phyloP scores from a whole-genome alignment of 2,888 invertebrate species.

The Tetropium fuscum region DNA sequence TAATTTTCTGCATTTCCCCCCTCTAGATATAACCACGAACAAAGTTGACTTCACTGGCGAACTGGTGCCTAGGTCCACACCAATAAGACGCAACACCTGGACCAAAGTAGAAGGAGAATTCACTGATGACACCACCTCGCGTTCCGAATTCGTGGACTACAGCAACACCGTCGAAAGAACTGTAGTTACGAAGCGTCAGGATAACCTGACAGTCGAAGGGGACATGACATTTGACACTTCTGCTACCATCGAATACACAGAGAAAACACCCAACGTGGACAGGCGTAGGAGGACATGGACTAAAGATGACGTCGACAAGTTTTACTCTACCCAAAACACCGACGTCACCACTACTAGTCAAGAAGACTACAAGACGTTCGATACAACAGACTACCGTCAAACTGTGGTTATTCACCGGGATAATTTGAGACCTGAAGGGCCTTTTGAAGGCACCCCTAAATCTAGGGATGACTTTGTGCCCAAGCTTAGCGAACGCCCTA shows the following conservation, averaged over 20 bases:
- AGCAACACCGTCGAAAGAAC: slow-evolving; percentile 71
- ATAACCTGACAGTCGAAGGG: slow-evolving; percentile 78
- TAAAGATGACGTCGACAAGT: slow-evolving; percentile 79
- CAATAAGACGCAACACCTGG: slow-evolving; percentile 80
- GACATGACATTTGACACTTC: slow-evolving; percentile 77
- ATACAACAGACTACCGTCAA: slow-evolving; percentile 70
- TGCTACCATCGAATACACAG: slow-evolving; percentile 72
- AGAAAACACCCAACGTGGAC: slow-evolving; percentile 71
- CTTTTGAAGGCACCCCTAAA: slow-evolving; percentile 66
- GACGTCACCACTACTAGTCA: slow-evolving; percentile 75
- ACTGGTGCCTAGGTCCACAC: slow-evolving; percentile 73
- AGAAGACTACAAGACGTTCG: slow-evolving; percentile 74
- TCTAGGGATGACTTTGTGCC: slow-evolving; percentile 64
- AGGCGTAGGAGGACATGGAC: slow-evolving; percentile 78
- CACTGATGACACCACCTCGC: slow-evolving; percentile 75
- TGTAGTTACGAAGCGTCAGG: slow-evolving; percentile 71
- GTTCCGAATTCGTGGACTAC: slow-evolving; percentile 76
- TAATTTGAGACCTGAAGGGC: slow-evolving; percentile 68
- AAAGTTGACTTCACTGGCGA: slow-evolving; percentile 78
- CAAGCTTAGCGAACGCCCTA: slow-evolving; percentile 60
- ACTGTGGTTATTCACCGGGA: slow-evolving; percentile 64
- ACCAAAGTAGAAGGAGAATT: slow-evolving; percentile 84
- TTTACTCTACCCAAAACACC: slow-evolving; percentile 71
- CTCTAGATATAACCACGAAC: slow-evolving; percentile 79
- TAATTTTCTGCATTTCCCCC: slow-evolving; percentile 61